These are phyloP conservation scores for Neelides sp. DNA, from an alignment of 1,140 invertebrate genomes.

Conservation along the genomic window DNA sequence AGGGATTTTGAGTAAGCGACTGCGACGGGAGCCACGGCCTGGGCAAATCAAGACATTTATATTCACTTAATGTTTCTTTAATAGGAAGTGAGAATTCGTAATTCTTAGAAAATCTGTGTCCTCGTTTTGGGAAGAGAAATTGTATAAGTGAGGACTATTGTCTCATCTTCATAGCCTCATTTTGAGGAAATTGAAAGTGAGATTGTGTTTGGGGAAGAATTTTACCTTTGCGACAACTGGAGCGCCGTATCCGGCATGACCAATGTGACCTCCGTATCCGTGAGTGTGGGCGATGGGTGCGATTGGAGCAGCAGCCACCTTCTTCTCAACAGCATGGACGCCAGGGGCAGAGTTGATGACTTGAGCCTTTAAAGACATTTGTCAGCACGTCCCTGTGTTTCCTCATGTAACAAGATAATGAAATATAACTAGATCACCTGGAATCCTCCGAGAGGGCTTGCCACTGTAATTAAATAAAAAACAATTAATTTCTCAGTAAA, in stretches of 20 bases:
- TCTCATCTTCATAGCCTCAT: too few relatives aligned
- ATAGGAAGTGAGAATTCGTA: too few relatives aligned
- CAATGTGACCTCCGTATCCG: slow-evolving; percentile 11
- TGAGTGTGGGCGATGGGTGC: slow-evolving; percentile 6
- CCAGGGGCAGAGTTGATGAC: slow-evolving; percentile 19
- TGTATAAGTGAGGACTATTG: too few relatives aligned
- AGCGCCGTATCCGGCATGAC: slow-evolving; percentile 8
- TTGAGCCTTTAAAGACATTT: slow-evolving; percentile 11
- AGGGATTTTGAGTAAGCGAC: neutral
- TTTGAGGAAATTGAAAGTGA: too few relatives aligned
- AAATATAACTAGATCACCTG: slow-evolving; percentile 16
- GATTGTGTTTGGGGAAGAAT: neutral
- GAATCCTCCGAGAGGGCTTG: slow-evolving; percentile 32
- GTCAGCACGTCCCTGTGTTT: too few relatives aligned
- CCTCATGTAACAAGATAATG: too few relatives aligned
- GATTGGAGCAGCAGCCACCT: slow-evolving; percentile 13
- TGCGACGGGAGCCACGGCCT: slow-evolving; percentile 8
- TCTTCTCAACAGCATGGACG: slow-evolving; percentile 22
- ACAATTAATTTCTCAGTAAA: too few relatives aligned
- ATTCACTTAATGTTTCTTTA: too few relatives aligned
- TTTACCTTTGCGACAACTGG: slow-evolving; percentile 4
- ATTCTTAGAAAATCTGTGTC: too few relatives aligned
- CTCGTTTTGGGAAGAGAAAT: too few relatives aligned
- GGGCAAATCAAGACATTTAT: too few relatives aligned
- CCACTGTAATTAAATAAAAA: too few relatives aligned